Evolutionary conservation across 2,113 vertebrate genomes (phyloP).

Genomic region (Micromys minutus): DNA sequence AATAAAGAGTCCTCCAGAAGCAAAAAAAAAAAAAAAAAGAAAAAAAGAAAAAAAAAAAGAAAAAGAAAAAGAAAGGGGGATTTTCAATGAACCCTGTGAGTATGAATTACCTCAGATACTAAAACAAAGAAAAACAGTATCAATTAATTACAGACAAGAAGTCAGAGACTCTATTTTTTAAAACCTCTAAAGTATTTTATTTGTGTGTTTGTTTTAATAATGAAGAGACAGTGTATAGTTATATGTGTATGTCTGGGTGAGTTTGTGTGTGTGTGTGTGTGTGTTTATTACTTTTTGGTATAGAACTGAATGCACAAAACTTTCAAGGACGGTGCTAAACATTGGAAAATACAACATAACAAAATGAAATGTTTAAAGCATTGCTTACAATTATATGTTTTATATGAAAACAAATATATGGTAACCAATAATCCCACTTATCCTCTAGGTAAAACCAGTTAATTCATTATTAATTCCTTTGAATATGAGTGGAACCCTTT

Average conservation of each 20-base stretch:
- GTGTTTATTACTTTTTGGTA: neutral
- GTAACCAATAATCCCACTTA: neutral
- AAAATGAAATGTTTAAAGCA: constrained; percentile 1
- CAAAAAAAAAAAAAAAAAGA: neutral
- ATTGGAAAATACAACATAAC: neutral
- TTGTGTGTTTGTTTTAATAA: neutral
- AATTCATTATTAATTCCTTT: neutral
- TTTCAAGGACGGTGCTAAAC: neutral
- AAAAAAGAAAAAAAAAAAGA: too few species aligned
- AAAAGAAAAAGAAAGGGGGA: too few species aligned
- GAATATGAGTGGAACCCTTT: neutral
- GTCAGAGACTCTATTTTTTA: neutral
- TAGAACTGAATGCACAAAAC: neutral
- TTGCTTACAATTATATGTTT: constrained; percentile 6
- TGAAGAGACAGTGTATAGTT: too few species aligned
- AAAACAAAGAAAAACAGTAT: neutral
- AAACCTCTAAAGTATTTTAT: neutral
- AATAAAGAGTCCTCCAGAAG: neutral
- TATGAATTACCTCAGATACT: neutral
- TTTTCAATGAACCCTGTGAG: neutral
- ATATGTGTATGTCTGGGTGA: neutral
- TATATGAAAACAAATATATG: neutral
- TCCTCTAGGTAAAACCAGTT: neutral
- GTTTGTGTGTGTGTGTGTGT: fast-evolving
- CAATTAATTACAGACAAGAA: neutral